phyloP scores from a whole-genome alignment of 53 echinoderm and acorn worm genomes.

The Crossaster papposus region DNA sequence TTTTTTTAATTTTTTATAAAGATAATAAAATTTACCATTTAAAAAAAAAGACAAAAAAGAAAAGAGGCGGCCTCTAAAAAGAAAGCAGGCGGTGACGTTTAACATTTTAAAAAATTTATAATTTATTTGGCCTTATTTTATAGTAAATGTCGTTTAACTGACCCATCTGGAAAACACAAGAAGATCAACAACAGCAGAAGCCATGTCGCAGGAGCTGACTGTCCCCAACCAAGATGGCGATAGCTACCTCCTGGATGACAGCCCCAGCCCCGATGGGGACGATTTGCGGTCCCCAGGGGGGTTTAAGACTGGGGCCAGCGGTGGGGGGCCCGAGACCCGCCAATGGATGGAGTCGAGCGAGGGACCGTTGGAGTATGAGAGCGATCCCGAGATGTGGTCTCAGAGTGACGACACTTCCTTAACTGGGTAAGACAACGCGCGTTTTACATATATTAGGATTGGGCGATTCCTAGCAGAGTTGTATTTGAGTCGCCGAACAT shows the following conservation, averaged over 20 bases:
- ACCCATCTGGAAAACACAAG: no score
- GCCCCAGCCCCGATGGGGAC: slow-evolving; percentile 61
- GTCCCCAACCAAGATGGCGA: slow-evolving; percentile 40
- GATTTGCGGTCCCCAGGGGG: slow-evolving; percentile 52
- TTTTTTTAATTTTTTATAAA: no score
- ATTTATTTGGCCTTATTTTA: no score
- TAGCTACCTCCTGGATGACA: slow-evolving; percentile 52
- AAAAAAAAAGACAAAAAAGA: no score
- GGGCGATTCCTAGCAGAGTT: no score
- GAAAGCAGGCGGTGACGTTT: no score
- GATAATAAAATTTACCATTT: no score
- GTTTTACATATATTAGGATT: no score
- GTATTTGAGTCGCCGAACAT: no score
- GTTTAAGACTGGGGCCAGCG: slow-evolving; percentile 33
- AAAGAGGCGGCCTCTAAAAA: no score
- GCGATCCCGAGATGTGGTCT: slow-evolving; percentile 86
- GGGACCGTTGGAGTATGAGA: slow-evolving; percentile 71
- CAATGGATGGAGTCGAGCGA: slow-evolving; percentile 79
- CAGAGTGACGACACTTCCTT: slow-evolving; percentile 90
- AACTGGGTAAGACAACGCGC: slow-evolving; percentile 62
- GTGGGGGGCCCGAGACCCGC: slow-evolving; percentile 39
- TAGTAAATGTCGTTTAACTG: no score
- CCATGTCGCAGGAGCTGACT: slow-evolving; percentile 30
- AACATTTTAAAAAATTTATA: no score
- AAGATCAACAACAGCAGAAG: neutral